Evolutionary conservation across 2,797 vertebrate genomes (phyloP), one percentile per base, ranked within the genome.

Genomic region (Hydrocynus forskahlii): DNA sequence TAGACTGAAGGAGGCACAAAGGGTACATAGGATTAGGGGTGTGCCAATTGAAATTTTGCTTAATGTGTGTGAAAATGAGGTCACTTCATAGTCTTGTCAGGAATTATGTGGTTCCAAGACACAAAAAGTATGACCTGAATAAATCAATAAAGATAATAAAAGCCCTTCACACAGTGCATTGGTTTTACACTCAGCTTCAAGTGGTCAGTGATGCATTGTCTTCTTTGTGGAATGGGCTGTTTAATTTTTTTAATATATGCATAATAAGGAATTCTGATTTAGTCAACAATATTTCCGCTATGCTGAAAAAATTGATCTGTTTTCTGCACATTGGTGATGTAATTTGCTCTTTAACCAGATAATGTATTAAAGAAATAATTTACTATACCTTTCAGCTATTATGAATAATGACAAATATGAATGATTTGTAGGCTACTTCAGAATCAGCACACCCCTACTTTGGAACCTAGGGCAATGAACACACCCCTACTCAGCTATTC

Each of bases 1-100:
- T 88, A 85, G 92, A 93, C 91, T 91, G 89, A 91, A 91, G 92
- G 93, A 95, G 95, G 95, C 95, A 95, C 94, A 94, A 92, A 94
- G 93, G 93, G 93, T 93, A 94, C 93, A 94, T 94, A 94, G 94
- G 93, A 94, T 93, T 79, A 86, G 87, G 87, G 82, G 87, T 86
- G 87, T 86, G 87, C 83, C 83, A 76, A 84, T 68, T 75, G n/a
- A 71, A 81, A 86, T 76, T 75, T 70, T 80, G 77, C 62, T 82
- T 81, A 7, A 48, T 83, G 38, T 55, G 21, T 29, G 16, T 74
- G 75, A 38, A 48, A 64, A 72, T 77, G 52, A 82, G 76, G 62
- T 43, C 70, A 68, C 64, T 48, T 50, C 13, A 43, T 25, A 57
- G 64, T 78, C 66, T 63, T 76, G 68, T 67, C 19, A 45, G 60